phyloP scores from a whole-genome alignment of 2,797 vertebrate genomes.

The Pipistrellus kuhlii region DNA sequence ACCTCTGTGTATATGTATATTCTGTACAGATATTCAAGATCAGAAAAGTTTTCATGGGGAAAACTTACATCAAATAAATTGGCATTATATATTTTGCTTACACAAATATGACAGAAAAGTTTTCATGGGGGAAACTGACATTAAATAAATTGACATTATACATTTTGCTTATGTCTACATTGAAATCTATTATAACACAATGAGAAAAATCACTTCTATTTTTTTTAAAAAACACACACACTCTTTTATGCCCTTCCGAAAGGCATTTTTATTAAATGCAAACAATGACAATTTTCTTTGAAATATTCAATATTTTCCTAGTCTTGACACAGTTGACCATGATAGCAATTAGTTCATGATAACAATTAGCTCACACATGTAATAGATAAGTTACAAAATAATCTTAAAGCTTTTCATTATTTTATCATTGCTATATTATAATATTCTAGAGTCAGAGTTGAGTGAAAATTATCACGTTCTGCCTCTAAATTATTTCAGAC shows the following conservation, averaged over 20 bases:
- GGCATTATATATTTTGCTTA: neutral
- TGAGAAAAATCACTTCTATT: slow-evolving; percentile 51
- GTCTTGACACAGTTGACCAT: slow-evolving; percentile 23
- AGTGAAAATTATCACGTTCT: slow-evolving; percentile 47
- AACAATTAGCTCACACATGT: neutral
- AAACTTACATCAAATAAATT: neutral
- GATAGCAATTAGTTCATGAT: neutral
- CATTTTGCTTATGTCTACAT: slow-evolving; percentile 25
- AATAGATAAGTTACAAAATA: slow-evolving; percentile 25
- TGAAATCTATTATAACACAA: slow-evolving; percentile 46
- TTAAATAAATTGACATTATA: neutral
- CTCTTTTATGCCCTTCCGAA: slow-evolving; percentile 43
- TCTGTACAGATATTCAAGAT: neutral
- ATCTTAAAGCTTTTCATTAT: slow-evolving; percentile 50
- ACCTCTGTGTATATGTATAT: neutral
- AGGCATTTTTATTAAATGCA: slow-evolving; percentile 39
- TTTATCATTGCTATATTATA: slow-evolving; percentile 43
- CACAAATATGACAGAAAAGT: neutral
- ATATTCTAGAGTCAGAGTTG: slow-evolving; percentile 4
- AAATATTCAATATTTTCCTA: slow-evolving; percentile 57
- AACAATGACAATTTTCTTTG: slow-evolving; percentile 35
- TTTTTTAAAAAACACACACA: slow-evolving; percentile 8
- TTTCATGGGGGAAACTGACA: neutral
- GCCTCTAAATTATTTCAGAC: slow-evolving; percentile 49
- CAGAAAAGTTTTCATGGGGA: neutral